Conservation (phyloP, 2,797 vertebrate genomes). For the Girardinus metallicus region DNA sequence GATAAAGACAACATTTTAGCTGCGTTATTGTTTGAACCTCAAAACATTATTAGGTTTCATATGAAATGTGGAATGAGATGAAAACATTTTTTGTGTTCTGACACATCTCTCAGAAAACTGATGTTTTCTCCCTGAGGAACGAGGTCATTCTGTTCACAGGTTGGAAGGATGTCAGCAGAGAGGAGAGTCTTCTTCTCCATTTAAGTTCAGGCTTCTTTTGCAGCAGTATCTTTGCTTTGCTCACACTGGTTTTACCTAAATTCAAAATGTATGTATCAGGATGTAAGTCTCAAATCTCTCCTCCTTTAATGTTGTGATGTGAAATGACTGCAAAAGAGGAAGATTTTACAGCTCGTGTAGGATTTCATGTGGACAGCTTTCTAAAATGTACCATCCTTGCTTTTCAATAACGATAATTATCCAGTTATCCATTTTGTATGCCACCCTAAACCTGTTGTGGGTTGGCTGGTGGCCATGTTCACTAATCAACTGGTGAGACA, state of each 20-base stretch:
- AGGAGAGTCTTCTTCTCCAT: constrained; percentile 54
- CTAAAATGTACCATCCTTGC: not conserved
- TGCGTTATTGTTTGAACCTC: not conserved
- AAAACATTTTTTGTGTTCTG: not conserved
- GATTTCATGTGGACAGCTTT: not conserved
- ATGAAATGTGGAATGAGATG: not conserved
- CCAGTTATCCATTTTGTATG: not conserved
- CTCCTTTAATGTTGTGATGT: not conserved
- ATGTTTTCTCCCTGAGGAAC: constrained; percentile 32
- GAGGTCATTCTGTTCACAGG: constrained; percentile 65
- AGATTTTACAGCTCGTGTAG: not conserved
- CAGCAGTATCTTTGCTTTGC: not conserved
- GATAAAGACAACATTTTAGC: not conserved
- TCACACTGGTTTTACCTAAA: not conserved
- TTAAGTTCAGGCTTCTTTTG: constrained; percentile 10
- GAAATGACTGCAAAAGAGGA: constrained; percentile 1
- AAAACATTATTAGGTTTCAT: not conserved
- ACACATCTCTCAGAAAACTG: not conserved
- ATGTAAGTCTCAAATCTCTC: not conserved
- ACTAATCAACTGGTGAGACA: not conserved
- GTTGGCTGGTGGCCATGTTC: not conserved
- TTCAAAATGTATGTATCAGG: not conserved
- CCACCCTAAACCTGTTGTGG: not conserved
- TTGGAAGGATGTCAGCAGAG: constrained; percentile 47
- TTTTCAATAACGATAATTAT: not conserved